Conservation (phyloP, 1,140 invertebrate species). For the Maconellicoccus hirsutus region DNA sequence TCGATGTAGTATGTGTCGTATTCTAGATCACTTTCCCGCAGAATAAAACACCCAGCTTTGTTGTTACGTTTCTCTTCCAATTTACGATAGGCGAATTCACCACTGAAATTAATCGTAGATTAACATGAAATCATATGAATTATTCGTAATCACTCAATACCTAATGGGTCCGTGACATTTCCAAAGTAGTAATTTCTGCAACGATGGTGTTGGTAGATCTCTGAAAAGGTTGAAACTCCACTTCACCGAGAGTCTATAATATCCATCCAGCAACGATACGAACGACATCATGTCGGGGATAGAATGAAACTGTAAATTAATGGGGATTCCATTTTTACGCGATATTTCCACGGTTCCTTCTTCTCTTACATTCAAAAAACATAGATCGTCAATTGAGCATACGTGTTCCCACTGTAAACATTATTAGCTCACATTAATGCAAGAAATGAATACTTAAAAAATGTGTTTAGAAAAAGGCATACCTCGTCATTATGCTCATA, state of each 20-base stretch:
- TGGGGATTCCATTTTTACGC: constrained; percentile 61
- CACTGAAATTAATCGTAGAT: neutral
- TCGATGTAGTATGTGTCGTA: constrained; percentile 71
- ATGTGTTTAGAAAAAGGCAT: constrained; percentile 28
- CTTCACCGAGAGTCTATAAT: constrained; percentile 73
- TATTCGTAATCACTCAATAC: constrained; percentile 39
- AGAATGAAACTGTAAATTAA: constrained; percentile 55
- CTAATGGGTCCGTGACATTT: constrained; percentile 82
- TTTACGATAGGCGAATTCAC: constrained; percentile 3
- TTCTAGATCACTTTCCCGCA: constrained; percentile 64
- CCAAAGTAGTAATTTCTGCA: constrained; percentile 54
- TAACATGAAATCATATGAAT: neutral
- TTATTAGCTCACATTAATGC: neutral
- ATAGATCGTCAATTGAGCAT: constrained; percentile 69
- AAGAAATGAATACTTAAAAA: constrained; percentile 16
- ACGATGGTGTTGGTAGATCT: constrained; percentile 60
- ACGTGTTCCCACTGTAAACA: constrained; percentile 54
- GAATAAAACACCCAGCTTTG: constrained; percentile 60
- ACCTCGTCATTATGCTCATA: constrained; percentile 48
- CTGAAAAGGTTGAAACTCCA: constrained; percentile 83
- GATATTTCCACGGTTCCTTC: constrained; percentile 64
- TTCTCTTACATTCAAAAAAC: constrained; percentile 54
- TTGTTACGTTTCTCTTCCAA: constrained; percentile 61
- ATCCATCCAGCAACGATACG: constrained; percentile 71
- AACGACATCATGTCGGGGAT: constrained; percentile 56